A percentile compares a stretch with the other conserved stretches of the same genome.
Evolutionary conservation across 2,888 invertebrate species (phyloP).

Genomic region (Ephialtes manifestator): DNA sequence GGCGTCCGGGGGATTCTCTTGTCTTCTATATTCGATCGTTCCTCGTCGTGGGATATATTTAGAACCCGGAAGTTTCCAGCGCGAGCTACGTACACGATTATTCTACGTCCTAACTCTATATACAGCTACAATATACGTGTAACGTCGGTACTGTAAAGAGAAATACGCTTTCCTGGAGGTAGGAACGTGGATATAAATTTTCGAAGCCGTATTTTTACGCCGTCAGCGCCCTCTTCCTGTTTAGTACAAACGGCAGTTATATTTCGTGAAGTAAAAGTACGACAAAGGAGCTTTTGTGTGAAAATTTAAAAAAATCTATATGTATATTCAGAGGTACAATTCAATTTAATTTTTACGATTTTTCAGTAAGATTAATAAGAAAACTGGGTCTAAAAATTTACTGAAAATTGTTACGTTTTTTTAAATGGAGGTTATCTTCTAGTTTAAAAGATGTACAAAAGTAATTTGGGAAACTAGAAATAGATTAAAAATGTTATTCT

Average conservation of each 20-base stretch:
- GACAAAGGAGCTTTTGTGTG: no score
- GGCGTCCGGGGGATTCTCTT: slow-evolving; percentile 24
- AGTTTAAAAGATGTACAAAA: no score
- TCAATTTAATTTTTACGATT: no score
- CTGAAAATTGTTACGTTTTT: no score
- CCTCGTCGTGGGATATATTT: slow-evolving; percentile 49
- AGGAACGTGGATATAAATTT: slow-evolving; percentile 10
- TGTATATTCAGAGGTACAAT: no score
- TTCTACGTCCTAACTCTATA: background rate
- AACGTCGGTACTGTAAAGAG: background rate
- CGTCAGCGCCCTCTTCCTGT: background rate
- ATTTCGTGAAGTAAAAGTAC: background rate
- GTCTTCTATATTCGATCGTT: slow-evolving; percentile 27
- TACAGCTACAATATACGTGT: background rate
- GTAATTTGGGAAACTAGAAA: no score
- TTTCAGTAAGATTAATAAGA: no score
- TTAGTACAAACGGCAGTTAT: background rate
- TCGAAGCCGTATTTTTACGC: background rate
- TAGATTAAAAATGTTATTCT: no score
- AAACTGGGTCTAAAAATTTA: no score
- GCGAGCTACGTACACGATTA: background rate
- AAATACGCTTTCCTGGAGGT: background rate
- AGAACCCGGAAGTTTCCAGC: slow-evolving; percentile 60
- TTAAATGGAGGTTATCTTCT: no score
- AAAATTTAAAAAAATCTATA: no score